Conservation (phyloP, 2,888 invertebrate genomes). For the Chrysotoxum bicinctum region DNA sequence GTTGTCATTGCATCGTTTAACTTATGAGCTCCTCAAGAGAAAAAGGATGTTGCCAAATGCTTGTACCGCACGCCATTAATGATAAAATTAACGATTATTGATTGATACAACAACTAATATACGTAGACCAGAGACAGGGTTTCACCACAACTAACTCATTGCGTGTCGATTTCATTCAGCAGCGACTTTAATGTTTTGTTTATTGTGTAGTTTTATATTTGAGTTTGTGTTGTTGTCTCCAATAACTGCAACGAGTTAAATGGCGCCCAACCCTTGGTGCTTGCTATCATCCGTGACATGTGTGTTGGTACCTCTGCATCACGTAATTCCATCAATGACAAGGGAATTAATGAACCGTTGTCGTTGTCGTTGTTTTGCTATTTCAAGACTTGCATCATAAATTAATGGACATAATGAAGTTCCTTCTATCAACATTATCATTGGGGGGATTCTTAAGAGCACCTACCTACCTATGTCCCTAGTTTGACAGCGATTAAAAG, state of each 20-base stretch:
- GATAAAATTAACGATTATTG: conserved; percentile 66
- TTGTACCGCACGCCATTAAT: conserved; percentile 38
- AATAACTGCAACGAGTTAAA: background rate
- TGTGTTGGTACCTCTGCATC: conserved; percentile 18
- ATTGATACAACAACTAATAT: conserved; percentile 39
- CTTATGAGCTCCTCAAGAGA: conserved; percentile 20
- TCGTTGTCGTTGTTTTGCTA: conserved; percentile 35
- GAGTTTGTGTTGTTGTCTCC: background rate
- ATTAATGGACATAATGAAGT: conserved; percentile 48
- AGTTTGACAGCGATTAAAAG: background rate
- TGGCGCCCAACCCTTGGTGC: conserved; percentile 12
- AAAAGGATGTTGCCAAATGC: conserved; percentile 34
- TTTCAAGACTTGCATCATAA: conserved; percentile 47
- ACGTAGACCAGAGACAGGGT: background rate
- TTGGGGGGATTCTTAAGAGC: background rate
- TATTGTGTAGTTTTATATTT: conserved; percentile 6
- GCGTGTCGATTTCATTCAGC: conserved; percentile 51
- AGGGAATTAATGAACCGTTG: conserved; percentile 55
- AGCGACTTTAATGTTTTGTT: conserved; percentile 10
- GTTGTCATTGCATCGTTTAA: background rate
- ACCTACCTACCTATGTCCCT: background rate
- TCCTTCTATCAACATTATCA: conserved; percentile 40
- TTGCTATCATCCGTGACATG: conserved; percentile 43
- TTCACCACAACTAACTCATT: conserved; percentile 1
- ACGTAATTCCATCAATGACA: conserved; percentile 18